Evolutionary conservation across 2,797 vertebrate genomes (phyloP), one percentile per base, ranked within the genome.

Genomic region (Luscinia luscinia): DNA sequence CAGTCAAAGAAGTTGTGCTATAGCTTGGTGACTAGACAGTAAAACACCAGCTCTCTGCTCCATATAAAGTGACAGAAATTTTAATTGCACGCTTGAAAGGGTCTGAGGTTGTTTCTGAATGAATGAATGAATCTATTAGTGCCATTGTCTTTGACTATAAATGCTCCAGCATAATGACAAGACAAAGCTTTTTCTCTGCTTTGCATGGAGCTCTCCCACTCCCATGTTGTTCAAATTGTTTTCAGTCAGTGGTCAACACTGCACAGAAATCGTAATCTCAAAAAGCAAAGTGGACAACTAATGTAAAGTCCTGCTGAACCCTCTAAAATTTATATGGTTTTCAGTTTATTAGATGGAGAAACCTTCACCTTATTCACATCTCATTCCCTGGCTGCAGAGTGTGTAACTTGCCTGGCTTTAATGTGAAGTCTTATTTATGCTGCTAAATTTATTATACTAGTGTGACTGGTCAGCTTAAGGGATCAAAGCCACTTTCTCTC

Each of bases 91-190:
- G 89, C 96, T 80, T 93, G 95, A 80, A 85, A 59, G 61, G 61
- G 90, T 90, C 94, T 86, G 83, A 81, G 74, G 87, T 76, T 88
- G 94, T 91, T 96, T 96, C 93, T 89, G 90, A 96, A 63, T 70
- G 94, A 97, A 89, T 73, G 93, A 95, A 92, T 85, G 84, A 96
- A 95, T 96, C 92, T 94, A 90, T 96, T 94, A 97, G 87, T 70
- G 92, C 87, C 6, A 28, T 93, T 96, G 94, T 92, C 94, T 91
- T 81, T 73, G 90, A 83, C 90, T 52, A 41, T 75, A 94, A 95
- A 92, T 75, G 92, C 38, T 84, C 79, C 90, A 4, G 82, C 68
- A 78, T 84, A 77, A 84, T 51, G 86, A 93, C 79, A 91, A 96
- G 92, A 72, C 73, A 94, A 89, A 96, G 79, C 75, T 11, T 85